phyloP scores from a whole-genome alignment of 2,113 vertebrate genomes.

The Delphinus delphis region DNA sequence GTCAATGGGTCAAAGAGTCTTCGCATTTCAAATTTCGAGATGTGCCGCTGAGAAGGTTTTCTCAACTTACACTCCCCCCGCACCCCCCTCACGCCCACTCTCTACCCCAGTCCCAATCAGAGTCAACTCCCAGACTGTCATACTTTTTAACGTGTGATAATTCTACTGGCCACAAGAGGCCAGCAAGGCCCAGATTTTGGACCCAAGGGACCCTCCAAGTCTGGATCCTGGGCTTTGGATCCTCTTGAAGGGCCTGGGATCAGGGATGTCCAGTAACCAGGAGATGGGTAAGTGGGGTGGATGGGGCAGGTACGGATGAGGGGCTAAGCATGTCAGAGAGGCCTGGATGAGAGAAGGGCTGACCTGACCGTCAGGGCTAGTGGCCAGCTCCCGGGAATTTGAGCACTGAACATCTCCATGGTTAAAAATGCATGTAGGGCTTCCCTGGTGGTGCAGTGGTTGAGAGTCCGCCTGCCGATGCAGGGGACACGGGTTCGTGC shows the following conservation, averaged over 20 bases:
- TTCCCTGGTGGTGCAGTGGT: too few relatives aligned
- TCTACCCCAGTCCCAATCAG: background rate
- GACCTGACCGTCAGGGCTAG: background rate
- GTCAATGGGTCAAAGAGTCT: background rate
- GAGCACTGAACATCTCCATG: background rate
- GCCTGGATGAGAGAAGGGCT: background rate
- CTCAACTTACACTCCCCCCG: accelerated
- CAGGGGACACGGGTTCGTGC: too few relatives aligned
- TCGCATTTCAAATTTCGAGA: background rate
- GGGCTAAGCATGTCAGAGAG: background rate
- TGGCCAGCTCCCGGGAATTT: background rate
- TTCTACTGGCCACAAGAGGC: constrained; percentile 66
- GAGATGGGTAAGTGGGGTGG: accelerated
- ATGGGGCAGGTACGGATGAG: accelerated
- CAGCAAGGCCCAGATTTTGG: constrained; percentile 1
- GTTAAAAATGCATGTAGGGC: background rate
- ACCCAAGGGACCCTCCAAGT: background rate
- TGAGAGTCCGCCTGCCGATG: too few relatives aligned
- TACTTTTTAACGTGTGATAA: background rate
- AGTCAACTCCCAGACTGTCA: background rate
- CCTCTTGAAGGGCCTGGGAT: background rate
- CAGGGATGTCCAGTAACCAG: too few relatives aligned
- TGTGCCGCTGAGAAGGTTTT: background rate
- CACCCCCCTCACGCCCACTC: accelerated
- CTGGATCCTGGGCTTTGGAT: background rate